Base-by-base conservation (phyloP, 2,888 invertebrate genomes). In the Gari tellinella region DNA sequence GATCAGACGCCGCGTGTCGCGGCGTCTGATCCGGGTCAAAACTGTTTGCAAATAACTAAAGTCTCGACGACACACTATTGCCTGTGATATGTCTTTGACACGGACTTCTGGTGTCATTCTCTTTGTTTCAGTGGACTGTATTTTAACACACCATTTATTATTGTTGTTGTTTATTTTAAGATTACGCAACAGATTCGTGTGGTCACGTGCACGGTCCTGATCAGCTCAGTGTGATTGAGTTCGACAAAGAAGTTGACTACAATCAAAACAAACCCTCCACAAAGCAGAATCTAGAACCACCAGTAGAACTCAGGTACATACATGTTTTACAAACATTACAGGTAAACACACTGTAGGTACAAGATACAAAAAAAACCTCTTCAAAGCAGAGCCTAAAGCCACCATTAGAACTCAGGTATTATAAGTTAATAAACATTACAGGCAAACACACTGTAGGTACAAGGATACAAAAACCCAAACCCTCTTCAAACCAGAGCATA, bases 191-290 rank as follows among this genome's bases (percentile, higher is more conserved):
- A n/a, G 76, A 80, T 21, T 78, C 76, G 1, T 82, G 82, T 49
- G 82, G 82, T 5, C 80, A 76, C 45, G 79, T 82, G 17, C 73
- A 67, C 25, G 82, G 82, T 1, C 82, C 82, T 2, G 82, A 82
- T 41, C 72, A 70, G 23, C 74, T 76, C 2, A 78, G 76, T 0
- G 78, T 78, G 43, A 55, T 82, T 14, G 80, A 80, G 67, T 82
- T 79, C 43, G 80, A 82, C 56, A 65, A 70, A 51, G 65, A 74
- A 17, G 77, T 77, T 2, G 66, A 68, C n/a, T 72, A 77, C 23
- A 57, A 57, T 41, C 63, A 72, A 14, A 72, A 66, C 5, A 46
- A 58, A 38, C 66, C 77, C 1, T 77, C 72, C 1, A 56, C 41
- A 1, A 55, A 72, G 25, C 77, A 77, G 31, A 60, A 69, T 17